A percentile compares a stretch with the other conserved stretches of the same genome.
Evolutionary conservation across 2,113 vertebrate species (phyloP).

Genomic region (Scomber colias): DNA sequence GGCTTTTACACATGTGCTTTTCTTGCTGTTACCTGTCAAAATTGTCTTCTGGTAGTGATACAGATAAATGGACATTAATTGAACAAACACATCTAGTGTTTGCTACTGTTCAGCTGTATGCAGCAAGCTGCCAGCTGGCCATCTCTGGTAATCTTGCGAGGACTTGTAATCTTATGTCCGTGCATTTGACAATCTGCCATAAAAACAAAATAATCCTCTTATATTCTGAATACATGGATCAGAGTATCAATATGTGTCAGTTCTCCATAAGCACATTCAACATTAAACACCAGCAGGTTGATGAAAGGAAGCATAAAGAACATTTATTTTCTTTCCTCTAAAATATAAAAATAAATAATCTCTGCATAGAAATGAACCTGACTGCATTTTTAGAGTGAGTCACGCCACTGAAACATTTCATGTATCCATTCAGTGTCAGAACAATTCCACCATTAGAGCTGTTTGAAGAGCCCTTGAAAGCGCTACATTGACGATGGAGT

Average conservation of each 20-base stretch:
- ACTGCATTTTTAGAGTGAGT: slow-evolving; percentile 49
- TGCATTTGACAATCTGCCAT: not conserved
- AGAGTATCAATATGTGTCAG: not conserved
- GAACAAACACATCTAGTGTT: not conserved
- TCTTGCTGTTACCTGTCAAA: no score
- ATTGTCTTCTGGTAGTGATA: not conserved
- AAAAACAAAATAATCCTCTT: not conserved
- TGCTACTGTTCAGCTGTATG: not conserved
- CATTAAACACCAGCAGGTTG: not conserved
- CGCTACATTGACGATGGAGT: slow-evolving; percentile 64
- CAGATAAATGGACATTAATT: not conserved
- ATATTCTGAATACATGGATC: not conserved
- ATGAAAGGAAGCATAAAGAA: not conserved
- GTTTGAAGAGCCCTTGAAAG: slow-evolving; percentile 77
- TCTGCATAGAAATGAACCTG: slow-evolving; percentile 33
- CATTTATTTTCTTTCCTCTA: not conserved
- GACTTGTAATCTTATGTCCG: not conserved
- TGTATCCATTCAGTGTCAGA: slow-evolving; percentile 78
- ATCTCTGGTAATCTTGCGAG: not conserved
- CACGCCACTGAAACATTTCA: slow-evolving; percentile 62
- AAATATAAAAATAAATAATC: slow-evolving; percentile 6
- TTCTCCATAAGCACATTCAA: not conserved
- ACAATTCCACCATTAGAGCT: slow-evolving; percentile 77
- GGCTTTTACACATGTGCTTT: no score
- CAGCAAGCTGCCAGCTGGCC: not conserved